Percentiles rank a stretch among this genome's conserved stretches.
These are phyloP conservation scores for Onthophagus sagittarius DNA, from an alignment of 2,888 invertebrate genomes.

Conservation along the genomic window DNA sequence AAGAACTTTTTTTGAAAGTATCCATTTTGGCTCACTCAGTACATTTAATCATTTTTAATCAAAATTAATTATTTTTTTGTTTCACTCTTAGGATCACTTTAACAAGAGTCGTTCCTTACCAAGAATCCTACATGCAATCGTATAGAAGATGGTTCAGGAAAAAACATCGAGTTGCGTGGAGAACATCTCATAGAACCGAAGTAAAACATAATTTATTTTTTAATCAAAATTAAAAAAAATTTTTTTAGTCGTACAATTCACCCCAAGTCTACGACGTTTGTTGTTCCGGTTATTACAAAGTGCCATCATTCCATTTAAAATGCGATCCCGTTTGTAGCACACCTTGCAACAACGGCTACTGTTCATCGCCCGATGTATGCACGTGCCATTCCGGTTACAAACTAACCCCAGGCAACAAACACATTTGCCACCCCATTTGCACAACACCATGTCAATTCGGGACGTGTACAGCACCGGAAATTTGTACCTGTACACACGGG, in stretches of 20 bases:
- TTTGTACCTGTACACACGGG: slow-evolving; percentile 32
- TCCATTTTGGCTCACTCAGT: too few relatives aligned
- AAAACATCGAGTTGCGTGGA: background rate
- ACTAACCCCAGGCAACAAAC: slow-evolving; percentile 25
- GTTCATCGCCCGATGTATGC: slow-evolving; percentile 32
- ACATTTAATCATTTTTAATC: too few relatives aligned
- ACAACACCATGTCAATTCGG: slow-evolving; percentile 37
- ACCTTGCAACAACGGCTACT: slow-evolving; percentile 48
- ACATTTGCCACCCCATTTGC: slow-evolving; percentile 31
- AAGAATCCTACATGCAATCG: background rate
- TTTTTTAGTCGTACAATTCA: background rate
- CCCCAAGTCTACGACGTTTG: background rate
- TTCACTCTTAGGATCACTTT: background rate
- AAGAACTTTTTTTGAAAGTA: too few relatives aligned
- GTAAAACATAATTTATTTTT: background rate
- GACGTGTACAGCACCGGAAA: slow-evolving; percentile 31
- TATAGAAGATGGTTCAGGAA: background rate
- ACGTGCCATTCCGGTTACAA: slow-evolving; percentile 23
- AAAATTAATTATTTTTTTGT: background rate
- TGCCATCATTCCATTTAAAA: background rate
- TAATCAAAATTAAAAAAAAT: background rate
- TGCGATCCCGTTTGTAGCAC: slow-evolving; percentile 50
- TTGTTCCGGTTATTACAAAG: background rate
- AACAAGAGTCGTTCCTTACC: background rate
- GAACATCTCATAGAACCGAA: background rate